Conservation (phyloP, 2,888 invertebrate species). For the Zelleria hepariella region DNA sequence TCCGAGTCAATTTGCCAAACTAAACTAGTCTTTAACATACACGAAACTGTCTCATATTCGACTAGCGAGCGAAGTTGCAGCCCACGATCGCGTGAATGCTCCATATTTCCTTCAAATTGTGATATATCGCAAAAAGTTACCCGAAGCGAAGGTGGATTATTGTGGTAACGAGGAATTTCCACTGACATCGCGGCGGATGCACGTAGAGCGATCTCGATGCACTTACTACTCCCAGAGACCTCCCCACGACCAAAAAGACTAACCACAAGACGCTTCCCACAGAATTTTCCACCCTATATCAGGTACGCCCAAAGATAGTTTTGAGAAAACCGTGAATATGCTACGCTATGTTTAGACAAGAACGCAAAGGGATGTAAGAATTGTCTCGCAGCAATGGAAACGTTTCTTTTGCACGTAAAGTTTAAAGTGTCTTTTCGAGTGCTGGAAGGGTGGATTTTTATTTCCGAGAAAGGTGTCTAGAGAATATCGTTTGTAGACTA, state of each 20-base stretch:
- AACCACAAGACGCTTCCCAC: slow-evolving; percentile 15
- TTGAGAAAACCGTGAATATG: slow-evolving; percentile 16
- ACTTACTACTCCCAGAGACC: slow-evolving; percentile 43
- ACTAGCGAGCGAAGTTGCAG: background rate
- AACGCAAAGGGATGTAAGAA: slow-evolving; percentile 26
- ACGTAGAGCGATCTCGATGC: slow-evolving; percentile 63
- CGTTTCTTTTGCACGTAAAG: slow-evolving; percentile 15
- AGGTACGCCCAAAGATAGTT: slow-evolving; percentile 11
- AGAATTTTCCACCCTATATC: slow-evolving; percentile 12
- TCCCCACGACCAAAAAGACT: slow-evolving; percentile 19
- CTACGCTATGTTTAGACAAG: slow-evolving; percentile 11
- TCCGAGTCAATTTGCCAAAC: background rate
- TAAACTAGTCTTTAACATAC: background rate
- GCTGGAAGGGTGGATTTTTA: slow-evolving; percentile 1
- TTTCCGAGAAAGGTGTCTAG: slow-evolving; percentile 11
- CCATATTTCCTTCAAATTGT: slow-evolving; percentile 27
- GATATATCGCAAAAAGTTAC: slow-evolving; percentile 48
- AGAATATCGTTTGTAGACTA: slow-evolving; percentile 47
- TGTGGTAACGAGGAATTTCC: slow-evolving; percentile 66
- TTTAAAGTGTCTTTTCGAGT: slow-evolving; percentile 14
- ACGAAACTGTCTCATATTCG: background rate
- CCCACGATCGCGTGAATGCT: background rate
- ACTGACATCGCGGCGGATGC: slow-evolving; percentile 61
- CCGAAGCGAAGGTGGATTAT: slow-evolving; percentile 56
- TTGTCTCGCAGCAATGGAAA: slow-evolving; percentile 12